Conservation (phyloP, 53 echinoderm and acorn worm genomes). For the Henricia sp. region DNA sequence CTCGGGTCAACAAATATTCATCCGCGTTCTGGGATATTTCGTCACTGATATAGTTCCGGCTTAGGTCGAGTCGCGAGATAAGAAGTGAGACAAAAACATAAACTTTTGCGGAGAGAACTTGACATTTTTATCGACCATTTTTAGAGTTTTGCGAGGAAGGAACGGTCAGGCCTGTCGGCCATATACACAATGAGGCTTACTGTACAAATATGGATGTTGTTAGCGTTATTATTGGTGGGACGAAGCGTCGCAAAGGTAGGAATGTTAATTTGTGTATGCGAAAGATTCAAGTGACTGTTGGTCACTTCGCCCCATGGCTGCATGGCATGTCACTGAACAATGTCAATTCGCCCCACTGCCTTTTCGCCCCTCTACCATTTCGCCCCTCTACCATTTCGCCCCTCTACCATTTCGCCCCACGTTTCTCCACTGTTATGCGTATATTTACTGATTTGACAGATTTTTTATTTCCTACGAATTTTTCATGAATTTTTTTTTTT, state of each 20-base stretch:
- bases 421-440: no score
- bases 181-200: conserved; percentile 48
- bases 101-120: not conserved
- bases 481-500: no score
- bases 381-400: no score
- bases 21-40: not conserved
- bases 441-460: no score
- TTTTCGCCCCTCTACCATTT: no score
- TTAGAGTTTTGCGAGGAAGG: conserved; percentile 9
- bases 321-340: no score
- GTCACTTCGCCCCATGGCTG: no score
- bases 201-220: conserved; percentile 52
- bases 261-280: not conserved
- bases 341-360: no score
- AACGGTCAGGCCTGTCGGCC: conserved; percentile 48
- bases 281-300: no score
- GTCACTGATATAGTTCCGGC: conserved; percentile 13
- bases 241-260: conserved; percentile 38
- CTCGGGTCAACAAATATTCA: not conserved
- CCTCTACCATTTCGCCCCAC: no score
- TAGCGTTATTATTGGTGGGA: conserved; percentile 43
- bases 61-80: not conserved
- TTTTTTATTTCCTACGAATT: no score
- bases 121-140: conserved; percentile 34
- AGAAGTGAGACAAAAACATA: no score